Evolutionary conservation across 2,888 invertebrate species (phyloP).

Genomic region (Lasioglossum lativentre): DNA sequence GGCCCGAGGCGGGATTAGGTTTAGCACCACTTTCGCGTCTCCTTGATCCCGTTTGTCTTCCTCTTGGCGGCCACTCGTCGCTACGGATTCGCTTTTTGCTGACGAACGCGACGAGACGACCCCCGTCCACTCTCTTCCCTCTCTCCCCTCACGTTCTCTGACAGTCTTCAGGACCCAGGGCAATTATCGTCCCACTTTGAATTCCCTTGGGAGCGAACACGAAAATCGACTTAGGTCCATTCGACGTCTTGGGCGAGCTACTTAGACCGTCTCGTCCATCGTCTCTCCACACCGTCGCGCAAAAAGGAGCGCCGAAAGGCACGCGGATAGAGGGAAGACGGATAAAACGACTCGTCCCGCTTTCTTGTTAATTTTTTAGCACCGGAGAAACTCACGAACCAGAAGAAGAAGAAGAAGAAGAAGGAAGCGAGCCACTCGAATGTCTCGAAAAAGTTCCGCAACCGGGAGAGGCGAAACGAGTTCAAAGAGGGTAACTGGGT

Average conservation of each 20-base stretch:
- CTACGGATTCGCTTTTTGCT: constrained; percentile 10
- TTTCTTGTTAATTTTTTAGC: constrained; percentile 8
- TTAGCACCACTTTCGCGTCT: constrained; percentile 30
- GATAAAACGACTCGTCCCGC: constrained; percentile 7
- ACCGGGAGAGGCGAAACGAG: constrained; percentile 20
- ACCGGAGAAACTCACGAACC: not conserved
- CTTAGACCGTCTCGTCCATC: not conserved
- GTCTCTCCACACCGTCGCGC: not conserved
- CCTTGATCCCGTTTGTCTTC: constrained; percentile 24
- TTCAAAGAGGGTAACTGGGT: constrained; percentile 44
- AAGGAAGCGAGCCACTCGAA: not conserved
- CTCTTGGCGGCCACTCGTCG: constrained; percentile 23
- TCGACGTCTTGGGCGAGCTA: not conserved
- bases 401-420: not conserved
- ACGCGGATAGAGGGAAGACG: not conserved
- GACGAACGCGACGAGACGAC: not conserved
- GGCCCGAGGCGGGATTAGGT: constrained; percentile 16
- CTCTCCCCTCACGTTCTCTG: not conserved
- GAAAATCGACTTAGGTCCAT: constrained; percentile 16
- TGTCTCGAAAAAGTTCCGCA: constrained; percentile 5
- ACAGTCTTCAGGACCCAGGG: not conserved
- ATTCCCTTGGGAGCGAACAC: constrained; percentile 11
- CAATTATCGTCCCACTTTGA: constrained; percentile 25
- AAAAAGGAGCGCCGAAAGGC: constrained; percentile 11
- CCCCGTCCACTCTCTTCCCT: not conserved